Evolutionary conservation across 2,888 invertebrate species (phyloP), one percentile per base, ranked within the genome.

Genomic region (Trachelus stipa): DNA sequence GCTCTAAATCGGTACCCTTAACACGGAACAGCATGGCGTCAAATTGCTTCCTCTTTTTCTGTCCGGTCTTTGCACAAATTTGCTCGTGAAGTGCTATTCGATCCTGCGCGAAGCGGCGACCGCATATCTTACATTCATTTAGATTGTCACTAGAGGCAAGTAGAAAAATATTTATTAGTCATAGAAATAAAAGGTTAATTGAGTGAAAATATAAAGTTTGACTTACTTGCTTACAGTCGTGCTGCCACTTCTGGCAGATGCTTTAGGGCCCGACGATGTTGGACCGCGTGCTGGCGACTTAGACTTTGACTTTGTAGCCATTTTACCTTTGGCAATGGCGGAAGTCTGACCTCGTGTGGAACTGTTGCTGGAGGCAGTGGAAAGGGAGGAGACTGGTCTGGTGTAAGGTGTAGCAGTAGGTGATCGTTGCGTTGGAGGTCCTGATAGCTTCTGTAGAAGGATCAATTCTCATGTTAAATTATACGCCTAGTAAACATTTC

Each of bases 1-100:
- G 93, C 88, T 98, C 98, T 56, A 96, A 94, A 86, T 98, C 98
- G 0, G 98, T 98, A 34, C 98, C 98, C 91, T 94, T 93, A 1
- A 97, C 95, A n/a, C 99, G 93, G 91, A 98, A 98, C 88, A 97
- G 97, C 73, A 97, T 94, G 3, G 96, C 96, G 92, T 99, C 99
- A 90, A 98, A 99, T 0, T 95, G 94, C 92, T 98, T 99, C 83
- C 98, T 93, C 89, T 97, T 97, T 91, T 97, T 97, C 79, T 93
- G 92, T 74, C 94, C 92, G 1, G 96, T 94, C 90, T 96, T 97
- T 83, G 94, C 92, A 92, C 99, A 99, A 82, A 98, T 97, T 37
- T 94, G 93, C 91, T 97, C 95, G 91, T 99, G 99, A 85, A 95
- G 96, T 11, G 92, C 92, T 76, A 98, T 92, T 1, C 98, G 94